phyloP scores from a whole-genome alignment of 2,113 vertebrate species.

The Andinoacara biseriatus region DNA sequence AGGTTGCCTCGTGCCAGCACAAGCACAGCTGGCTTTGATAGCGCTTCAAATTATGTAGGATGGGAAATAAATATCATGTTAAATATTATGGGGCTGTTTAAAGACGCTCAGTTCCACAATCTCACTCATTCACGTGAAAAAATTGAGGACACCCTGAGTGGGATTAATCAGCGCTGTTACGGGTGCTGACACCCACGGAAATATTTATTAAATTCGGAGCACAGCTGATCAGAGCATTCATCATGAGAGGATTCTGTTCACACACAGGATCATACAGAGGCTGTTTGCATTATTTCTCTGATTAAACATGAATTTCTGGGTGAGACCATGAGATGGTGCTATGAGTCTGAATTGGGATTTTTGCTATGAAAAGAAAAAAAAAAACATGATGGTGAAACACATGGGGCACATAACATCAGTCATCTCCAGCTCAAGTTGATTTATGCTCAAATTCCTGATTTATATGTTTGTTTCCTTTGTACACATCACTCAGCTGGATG shows the following conservation, averaged over 20 bases:
- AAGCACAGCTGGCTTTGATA: background rate
- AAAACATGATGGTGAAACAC: background rate
- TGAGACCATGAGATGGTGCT: constrained; percentile 81
- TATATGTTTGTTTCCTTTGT: background rate
- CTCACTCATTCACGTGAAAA: background rate
- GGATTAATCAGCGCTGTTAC: too few relatives aligned
- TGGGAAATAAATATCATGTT: background rate
- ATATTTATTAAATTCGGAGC: background rate
- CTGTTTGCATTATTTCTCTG: background rate
- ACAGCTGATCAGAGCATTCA: too few relatives aligned
- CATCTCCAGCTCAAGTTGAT: background rate
- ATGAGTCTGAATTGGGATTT: constrained; percentile 47
- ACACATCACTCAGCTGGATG: background rate
- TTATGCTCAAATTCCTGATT: background rate
- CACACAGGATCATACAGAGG: too few relatives aligned
- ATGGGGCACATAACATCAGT: background rate
- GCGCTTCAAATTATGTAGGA: background rate
- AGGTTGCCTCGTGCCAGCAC: background rate
- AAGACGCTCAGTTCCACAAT: background rate
- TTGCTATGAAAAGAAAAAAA: background rate
- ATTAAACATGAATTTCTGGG: constrained; percentile 56
- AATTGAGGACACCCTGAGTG: too few relatives aligned
- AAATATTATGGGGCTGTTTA: background rate
- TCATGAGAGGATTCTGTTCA: background rate
- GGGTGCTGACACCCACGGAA: background rate